phyloP scores from a whole-genome alignment of 2,888 invertebrate genomes.

The Hipparchia semele region DNA sequence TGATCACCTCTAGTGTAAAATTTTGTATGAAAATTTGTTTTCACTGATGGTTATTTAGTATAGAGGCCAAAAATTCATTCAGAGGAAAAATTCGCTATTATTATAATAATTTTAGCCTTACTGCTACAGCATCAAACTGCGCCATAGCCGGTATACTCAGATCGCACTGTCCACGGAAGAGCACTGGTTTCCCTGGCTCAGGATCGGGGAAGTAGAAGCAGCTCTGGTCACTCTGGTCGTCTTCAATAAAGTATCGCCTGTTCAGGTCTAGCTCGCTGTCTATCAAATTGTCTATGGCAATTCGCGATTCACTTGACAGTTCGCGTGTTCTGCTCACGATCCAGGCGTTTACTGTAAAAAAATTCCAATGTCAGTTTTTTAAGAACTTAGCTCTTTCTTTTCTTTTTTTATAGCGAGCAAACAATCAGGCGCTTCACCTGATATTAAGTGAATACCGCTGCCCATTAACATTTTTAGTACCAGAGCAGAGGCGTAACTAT shows the following conservation, averaged over 20 bases:
- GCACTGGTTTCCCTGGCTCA: slow-evolving; percentile 43
- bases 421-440: too few species aligned
- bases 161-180: slow-evolving; percentile 49
- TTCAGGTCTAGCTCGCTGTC: slow-evolving; percentile 52
- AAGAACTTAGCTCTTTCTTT: too few species aligned
- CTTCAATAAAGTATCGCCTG: slow-evolving; percentile 49
- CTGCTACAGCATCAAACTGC: slow-evolving; percentile 46
- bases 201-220: slow-evolving; percentile 70
- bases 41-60: too few species aligned
- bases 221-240: slow-evolving; percentile 54
- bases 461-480: too few species aligned
- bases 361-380: background rate
- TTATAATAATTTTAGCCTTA: slow-evolving; percentile 46
- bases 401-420: too few species aligned
- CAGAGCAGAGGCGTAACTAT: too few species aligned
- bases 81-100: too few species aligned
- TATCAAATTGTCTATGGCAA: slow-evolving; percentile 49
- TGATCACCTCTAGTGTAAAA: too few species aligned
- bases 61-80: too few species aligned
- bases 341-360: slow-evolving; percentile 68
- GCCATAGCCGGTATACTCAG: slow-evolving; percentile 36
- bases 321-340: slow-evolving; percentile 59
- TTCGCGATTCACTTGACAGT: slow-evolving; percentile 45
- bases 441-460: too few species aligned
- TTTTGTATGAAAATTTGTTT: too few species aligned